Conservation (phyloP, 2,113 vertebrate genomes). For the Pituophis catenifer region DNA sequence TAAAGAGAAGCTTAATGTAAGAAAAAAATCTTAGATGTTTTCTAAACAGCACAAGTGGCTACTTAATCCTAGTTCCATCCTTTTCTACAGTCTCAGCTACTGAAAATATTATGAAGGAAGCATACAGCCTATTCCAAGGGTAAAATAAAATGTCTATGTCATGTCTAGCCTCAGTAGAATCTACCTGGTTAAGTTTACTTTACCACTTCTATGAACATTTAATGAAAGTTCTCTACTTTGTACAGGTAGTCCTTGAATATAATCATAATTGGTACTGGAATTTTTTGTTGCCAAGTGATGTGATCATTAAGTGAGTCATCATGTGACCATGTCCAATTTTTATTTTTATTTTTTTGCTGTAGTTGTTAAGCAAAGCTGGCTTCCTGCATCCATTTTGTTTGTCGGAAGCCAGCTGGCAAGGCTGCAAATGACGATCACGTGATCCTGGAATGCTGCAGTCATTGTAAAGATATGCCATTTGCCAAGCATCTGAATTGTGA, state of each 20-base stretch:
- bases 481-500: background rate
- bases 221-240: background rate
- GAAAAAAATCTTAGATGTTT: background rate
- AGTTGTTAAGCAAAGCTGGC: too few relatives aligned
- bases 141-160: background rate
- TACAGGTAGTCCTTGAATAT: background rate
- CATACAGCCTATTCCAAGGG: background rate
- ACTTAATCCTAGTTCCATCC: background rate
- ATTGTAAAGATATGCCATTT: background rate
- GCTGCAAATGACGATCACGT: background rate
- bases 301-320: too few relatives aligned
- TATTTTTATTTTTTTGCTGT: too few relatives aligned
- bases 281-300: too few relatives aligned
- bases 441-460: background rate
- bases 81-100: background rate
- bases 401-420: too few relatives aligned
- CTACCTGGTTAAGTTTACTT: background rate
- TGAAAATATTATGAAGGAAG: background rate
- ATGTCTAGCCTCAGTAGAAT: background rate
- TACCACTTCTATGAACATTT: background rate
- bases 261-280: too few relatives aligned
- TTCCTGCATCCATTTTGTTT: too few relatives aligned
- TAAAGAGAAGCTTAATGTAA: background rate
- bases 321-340: too few relatives aligned
- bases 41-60: background rate